These are phyloP conservation scores for Xestia c-nigrum DNA, from an alignment of 2,888 invertebrate species.

Conservation along the genomic window DNA sequence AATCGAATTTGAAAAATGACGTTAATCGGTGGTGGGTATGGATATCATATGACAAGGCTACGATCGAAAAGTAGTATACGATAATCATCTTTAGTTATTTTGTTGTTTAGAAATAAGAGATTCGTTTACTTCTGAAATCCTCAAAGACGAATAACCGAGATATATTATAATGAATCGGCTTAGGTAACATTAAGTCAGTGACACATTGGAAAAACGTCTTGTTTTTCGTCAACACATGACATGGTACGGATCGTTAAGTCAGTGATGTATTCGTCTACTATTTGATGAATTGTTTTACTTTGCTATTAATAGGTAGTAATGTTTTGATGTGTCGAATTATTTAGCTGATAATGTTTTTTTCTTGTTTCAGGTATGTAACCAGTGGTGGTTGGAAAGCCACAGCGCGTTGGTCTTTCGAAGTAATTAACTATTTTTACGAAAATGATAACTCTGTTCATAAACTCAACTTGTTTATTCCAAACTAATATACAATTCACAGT, in stretches of 20 bases:
- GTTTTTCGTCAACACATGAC: neutral
- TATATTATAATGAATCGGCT: neutral
- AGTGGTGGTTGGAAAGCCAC: neutral
- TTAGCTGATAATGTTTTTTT: slow-evolving; percentile 28
- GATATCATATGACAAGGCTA: neutral
- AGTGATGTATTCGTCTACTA: slow-evolving; percentile 25
- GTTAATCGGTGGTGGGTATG: neutral
- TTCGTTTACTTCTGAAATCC: neutral
- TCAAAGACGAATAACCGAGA: neutral
- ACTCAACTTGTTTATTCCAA: too few species aligned
- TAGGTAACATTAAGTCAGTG: neutral
- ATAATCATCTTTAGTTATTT: neutral
- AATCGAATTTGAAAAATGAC: too few species aligned
- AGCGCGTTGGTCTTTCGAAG: too few species aligned
- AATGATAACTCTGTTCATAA: too few species aligned
- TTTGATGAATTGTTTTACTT: slow-evolving; percentile 24
- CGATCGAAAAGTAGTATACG: neutral
- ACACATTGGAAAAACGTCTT: neutral
- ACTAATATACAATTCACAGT: too few species aligned
- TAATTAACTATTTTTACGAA: too few species aligned
- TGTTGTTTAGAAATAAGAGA: neutral
- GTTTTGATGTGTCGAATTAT: neutral
- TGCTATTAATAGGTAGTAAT: neutral
- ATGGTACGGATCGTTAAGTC: slow-evolving; percentile 13
- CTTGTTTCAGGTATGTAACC: slow-evolving; percentile 55